Evolutionary conservation across 1,140 invertebrate species (phyloP).

Genomic region (Phortica variegata): DNA sequence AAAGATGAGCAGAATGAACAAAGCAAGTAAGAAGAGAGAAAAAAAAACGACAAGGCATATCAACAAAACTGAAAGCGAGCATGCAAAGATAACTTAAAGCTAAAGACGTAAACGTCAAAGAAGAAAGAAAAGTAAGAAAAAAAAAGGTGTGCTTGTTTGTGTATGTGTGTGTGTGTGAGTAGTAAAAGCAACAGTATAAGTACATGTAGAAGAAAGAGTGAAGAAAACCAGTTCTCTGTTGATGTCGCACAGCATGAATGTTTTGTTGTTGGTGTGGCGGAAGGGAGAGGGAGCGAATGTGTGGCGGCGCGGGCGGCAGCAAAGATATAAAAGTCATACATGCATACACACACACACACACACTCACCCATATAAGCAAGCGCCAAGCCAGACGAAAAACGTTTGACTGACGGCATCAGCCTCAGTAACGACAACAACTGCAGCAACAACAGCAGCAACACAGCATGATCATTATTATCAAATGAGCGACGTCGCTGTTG

Average conservation of each 20-base stretch:
- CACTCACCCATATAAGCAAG: too few relatives aligned
- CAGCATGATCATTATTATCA: too few relatives aligned
- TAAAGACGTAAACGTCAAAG: background rate
- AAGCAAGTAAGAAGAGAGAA: background rate
- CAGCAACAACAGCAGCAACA: constrained; percentile 11
- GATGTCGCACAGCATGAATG: too few relatives aligned
- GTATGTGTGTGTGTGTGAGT: background rate
- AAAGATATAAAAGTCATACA: too few relatives aligned
- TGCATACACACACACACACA: too few relatives aligned
- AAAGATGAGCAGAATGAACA: background rate
- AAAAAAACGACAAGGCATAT: background rate
- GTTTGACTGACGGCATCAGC: constrained; percentile 7
- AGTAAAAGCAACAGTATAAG: background rate
- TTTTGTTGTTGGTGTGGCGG: background rate
- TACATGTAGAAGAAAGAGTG: too few relatives aligned
- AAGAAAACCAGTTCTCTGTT: too few relatives aligned
- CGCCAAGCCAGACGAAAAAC: too few relatives aligned
- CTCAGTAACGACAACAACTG: constrained; percentile 4
- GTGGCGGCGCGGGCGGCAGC: background rate
- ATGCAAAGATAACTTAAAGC: background rate
- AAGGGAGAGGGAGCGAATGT: background rate
- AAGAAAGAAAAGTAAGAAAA: background rate
- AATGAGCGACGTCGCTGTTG: too few relatives aligned
- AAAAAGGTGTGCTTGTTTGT: background rate
- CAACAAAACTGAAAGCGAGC: background rate